phyloP scores from a whole-genome alignment of 2,888 invertebrate species.

The Eupithecia vulgata region DNA sequence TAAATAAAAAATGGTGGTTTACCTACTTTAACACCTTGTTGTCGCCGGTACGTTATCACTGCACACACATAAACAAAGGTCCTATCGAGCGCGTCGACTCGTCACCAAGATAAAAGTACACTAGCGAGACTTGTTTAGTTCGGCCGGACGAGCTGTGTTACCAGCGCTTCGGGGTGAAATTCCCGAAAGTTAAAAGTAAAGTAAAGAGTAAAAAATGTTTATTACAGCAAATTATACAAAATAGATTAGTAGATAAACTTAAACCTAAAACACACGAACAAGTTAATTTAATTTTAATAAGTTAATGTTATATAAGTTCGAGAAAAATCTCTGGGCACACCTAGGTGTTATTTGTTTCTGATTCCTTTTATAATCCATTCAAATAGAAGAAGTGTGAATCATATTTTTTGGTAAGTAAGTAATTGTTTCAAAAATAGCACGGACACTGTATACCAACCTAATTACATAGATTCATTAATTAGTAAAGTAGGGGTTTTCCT shows the following conservation, averaged over 20 bases:
- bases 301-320: not conserved
- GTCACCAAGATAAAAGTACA: slow-evolving; percentile 59
- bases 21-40: slow-evolving; percentile 54
- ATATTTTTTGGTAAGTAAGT: not conserved
- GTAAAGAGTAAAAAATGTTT: too few species aligned
- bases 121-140: slow-evolving; percentile 40
- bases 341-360: not conserved
- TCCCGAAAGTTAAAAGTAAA: too few species aligned
- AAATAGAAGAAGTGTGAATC: too few species aligned
- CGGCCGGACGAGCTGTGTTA: slow-evolving; percentile 57
- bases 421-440: not conserved
- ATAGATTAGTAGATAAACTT: too few species aligned
- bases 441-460: not conserved
- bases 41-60: slow-evolving; percentile 69
- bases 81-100: slow-evolving; percentile 46
- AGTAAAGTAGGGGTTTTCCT: not conserved
- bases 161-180: slow-evolving; percentile 45
- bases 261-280: too few species aligned
- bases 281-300: too few species aligned
- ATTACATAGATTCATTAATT: not conserved
- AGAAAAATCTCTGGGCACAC: not conserved
- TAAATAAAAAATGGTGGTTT: not conserved
- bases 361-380: too few species aligned
- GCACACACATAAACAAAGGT: slow-evolving; percentile 62
- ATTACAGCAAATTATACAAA: too few species aligned